phyloP scores from a whole-genome alignment of 2,888 invertebrate genomes.

The Phaedon cochleariae region DNA sequence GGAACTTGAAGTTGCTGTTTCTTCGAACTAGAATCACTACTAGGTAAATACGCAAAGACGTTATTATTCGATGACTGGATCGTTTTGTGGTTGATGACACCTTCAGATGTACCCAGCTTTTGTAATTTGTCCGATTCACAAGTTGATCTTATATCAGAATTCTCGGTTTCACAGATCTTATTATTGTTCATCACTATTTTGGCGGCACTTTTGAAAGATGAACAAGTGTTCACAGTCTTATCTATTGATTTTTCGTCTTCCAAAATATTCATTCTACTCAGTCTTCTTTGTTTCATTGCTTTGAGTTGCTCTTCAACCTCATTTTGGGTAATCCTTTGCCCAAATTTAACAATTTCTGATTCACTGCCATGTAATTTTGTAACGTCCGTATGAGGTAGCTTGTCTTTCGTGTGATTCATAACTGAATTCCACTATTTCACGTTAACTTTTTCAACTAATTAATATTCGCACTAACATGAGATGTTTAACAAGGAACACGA shows the following conservation, averaged over 20 bases:
- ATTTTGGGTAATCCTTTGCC: constrained; percentile 20
- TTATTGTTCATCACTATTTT: background rate
- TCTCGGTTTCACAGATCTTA: background rate
- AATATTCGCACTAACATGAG: background rate
- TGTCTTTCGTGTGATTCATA: background rate
- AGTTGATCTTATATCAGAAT: too few species aligned
- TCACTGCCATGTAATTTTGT: background rate
- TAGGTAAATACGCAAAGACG: too few species aligned
- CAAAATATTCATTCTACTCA: constrained; percentile 36
- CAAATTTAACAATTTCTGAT: background rate
- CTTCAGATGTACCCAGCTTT: too few species aligned
- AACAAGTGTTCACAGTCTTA: constrained; percentile 6
- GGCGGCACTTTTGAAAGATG: background rate
- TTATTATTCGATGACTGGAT: too few species aligned
- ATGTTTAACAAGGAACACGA: background rate
- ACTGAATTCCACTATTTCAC: background rate
- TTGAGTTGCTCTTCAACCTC: constrained; percentile 44
- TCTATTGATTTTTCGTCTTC: constrained; percentile 34
- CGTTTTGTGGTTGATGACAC: too few species aligned
- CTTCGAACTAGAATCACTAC: too few species aligned
- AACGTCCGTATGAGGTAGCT: background rate
- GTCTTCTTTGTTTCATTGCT: constrained; percentile 38
- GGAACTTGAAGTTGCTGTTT: too few species aligned
- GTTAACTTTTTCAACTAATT: background rate
- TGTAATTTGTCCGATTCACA: background rate